These are phyloP conservation scores for Drosophila anomalata DNA, from an alignment of 2,888 invertebrate species.

Conservation along the genomic window DNA sequence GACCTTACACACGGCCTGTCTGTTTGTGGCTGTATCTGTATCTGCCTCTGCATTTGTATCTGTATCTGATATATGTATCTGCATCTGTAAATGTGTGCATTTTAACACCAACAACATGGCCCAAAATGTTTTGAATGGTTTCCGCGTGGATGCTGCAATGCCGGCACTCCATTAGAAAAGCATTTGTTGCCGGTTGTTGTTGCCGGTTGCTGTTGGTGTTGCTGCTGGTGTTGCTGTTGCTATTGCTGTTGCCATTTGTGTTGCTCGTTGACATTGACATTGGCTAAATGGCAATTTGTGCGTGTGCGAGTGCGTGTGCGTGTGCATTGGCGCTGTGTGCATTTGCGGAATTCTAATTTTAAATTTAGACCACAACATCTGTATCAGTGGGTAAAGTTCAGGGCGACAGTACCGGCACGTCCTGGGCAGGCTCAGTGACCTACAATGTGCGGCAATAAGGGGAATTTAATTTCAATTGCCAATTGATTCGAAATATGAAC, in stretches of 20 bases:
- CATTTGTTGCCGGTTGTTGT: constrained; percentile 56
- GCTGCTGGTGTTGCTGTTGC: constrained; percentile 26
- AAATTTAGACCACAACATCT: constrained; percentile 53
- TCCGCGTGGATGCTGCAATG: constrained; percentile 72
- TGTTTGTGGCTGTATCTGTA: constrained; percentile 46
- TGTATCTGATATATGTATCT: constrained; percentile 5
- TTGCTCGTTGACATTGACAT: constrained; percentile 75
- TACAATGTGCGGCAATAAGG: constrained; percentile 17
- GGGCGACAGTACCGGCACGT: constrained; percentile 59
- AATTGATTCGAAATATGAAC: constrained; percentile 3
- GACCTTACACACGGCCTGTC: constrained; percentile 62
- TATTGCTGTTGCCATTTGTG: constrained; percentile 35
- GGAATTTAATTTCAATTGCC: neutral
- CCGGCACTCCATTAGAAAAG: constrained; percentile 67
- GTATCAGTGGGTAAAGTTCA: constrained; percentile 71
- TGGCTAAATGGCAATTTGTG: constrained; percentile 75
- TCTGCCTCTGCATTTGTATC: constrained; percentile 1
- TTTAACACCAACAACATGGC: constrained; percentile 37
- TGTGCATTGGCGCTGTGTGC: constrained; percentile 6
- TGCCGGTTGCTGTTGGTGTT: constrained; percentile 31
- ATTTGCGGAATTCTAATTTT: constrained; percentile 62
- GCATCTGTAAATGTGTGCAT: constrained; percentile 5
- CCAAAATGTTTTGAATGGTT: constrained; percentile 68
- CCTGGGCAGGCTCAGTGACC: constrained; percentile 49
- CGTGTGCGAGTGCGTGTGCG: constrained; percentile 71